Evolutionary conservation across 1,140 invertebrate species (phyloP).

Genomic region (Danaus plexippus): DNA sequence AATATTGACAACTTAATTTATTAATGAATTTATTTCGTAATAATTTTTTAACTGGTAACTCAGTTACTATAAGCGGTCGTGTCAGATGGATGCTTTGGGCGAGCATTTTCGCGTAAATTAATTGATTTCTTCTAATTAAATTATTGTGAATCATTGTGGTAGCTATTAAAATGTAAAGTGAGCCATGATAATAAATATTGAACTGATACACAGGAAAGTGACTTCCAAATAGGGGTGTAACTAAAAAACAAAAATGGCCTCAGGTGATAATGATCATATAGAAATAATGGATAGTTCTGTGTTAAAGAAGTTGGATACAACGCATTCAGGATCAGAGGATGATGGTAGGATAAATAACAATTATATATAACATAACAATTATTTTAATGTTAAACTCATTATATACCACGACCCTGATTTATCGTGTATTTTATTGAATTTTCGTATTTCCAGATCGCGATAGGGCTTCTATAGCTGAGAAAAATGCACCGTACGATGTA

Average conservation of each 20-base stretch:
- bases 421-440: conserved; percentile 32
- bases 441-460: conserved; percentile 61
- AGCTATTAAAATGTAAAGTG: conserved; percentile 57
- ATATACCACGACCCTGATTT: conserved; percentile 33
- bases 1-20: conserved; percentile 2
- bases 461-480: conserved; percentile 54
- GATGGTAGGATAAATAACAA: conserved; percentile 45
- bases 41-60: conserved; percentile 30
- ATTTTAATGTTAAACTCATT: conserved; percentile 17
- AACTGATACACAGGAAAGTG: conserved; percentile 43
- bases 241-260: conserved; percentile 76
- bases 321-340: conserved; percentile 50
- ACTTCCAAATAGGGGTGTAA: conserved; percentile 65
- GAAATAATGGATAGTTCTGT: conserved; percentile 63
- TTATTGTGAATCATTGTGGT: conserved; percentile 65
- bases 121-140: conserved; percentile 70
- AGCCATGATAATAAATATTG: conserved; percentile 62
- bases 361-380: conserved; percentile 3
- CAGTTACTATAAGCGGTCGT: conserved; percentile 60
- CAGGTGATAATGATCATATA: conserved; percentile 73
- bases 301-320: conserved; percentile 49
- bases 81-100: conserved; percentile 61
- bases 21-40: conserved; percentile 7
- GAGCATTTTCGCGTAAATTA: conserved; percentile 62
- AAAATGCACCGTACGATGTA: conserved; percentile 66